These are phyloP conservation scores for Pygoscelis antarcticus DNA, from an alignment of 2,113 vertebrate genomes.

Conservation along the genomic window DNA sequence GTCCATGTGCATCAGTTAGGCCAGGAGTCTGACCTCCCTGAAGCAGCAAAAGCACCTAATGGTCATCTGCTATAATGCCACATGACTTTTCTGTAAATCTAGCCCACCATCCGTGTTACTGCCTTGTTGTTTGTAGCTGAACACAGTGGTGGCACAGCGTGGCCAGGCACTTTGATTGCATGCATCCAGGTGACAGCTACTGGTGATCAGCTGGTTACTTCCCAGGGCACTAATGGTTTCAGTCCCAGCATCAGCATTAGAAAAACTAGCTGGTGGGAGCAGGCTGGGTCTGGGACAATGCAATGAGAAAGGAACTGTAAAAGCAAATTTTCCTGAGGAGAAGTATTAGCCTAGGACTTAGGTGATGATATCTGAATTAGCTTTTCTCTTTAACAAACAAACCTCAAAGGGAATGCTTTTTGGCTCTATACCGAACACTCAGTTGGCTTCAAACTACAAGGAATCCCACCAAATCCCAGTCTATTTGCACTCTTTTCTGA, in stretches of 20 bases:
- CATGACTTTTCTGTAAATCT: not conserved
- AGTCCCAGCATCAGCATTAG: not conserved
- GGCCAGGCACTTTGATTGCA: fast-evolving
- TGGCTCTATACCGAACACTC: not conserved
- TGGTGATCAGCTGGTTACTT: not conserved
- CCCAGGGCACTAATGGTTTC: not conserved
- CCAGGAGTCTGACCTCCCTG: not conserved
- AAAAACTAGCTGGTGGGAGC: not conserved
- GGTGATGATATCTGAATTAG: not conserved
- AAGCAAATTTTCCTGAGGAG: not conserved
- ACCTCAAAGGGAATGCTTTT: not conserved
- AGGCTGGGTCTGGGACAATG: not conserved
- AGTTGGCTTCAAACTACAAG: not conserved
- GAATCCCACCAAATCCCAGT: not conserved
- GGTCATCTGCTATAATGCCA: not conserved
- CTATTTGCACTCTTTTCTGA: not conserved
- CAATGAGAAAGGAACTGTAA: not conserved
- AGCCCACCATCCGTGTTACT: not conserved
- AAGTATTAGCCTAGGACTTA: not conserved
- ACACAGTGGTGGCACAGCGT: not conserved
- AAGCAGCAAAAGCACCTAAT: not conserved
- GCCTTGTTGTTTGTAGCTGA: fast-evolving
- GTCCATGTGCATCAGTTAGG: not conserved
- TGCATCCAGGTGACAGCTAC: not conserved
- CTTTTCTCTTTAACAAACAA: not conserved